Percentiles rank a stretch among this genome's conserved stretches.
Conservation (phyloP, 2,113 vertebrate genomes). For the Plectropomus leopardus region DNA sequence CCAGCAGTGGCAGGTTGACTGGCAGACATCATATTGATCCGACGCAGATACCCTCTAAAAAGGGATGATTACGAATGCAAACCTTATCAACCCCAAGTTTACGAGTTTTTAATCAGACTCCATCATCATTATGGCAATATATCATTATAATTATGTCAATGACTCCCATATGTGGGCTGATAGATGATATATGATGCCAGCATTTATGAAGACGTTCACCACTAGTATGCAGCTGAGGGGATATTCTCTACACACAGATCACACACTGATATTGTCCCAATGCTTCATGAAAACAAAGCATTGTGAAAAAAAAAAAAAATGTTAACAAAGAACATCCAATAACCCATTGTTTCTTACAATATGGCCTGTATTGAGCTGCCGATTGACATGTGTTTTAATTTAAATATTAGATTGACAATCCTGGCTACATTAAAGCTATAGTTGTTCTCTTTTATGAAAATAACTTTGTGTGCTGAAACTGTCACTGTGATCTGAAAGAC, state of each 20-base stretch:
- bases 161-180: constrained; percentile 67
- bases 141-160: constrained; percentile 57
- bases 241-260: not conserved
- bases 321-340: not conserved
- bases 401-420: constrained; percentile 17
- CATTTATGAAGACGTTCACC: constrained; percentile 38
- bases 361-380: not conserved
- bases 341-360: not conserved
- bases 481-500: no score
- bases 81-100: constrained; percentile 57
- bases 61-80: constrained; percentile 40
- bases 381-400: constrained; percentile 29
- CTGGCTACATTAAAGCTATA: constrained; percentile 2
- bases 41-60: constrained; percentile 53
- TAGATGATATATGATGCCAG: constrained; percentile 38
- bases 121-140: constrained; percentile 56
- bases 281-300: constrained; percentile 11
- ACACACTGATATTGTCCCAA: constrained; percentile 11
- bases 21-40: constrained; percentile 61
- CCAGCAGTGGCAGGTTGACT: constrained; percentile 52
- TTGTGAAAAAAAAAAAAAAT: not conserved
- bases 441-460: no score
- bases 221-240: constrained; percentile 6
- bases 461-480: no score
- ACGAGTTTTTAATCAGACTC: constrained; percentile 61